Conservation (phyloP, 2,797 vertebrate species). For the Graptemys geographica region DNA sequence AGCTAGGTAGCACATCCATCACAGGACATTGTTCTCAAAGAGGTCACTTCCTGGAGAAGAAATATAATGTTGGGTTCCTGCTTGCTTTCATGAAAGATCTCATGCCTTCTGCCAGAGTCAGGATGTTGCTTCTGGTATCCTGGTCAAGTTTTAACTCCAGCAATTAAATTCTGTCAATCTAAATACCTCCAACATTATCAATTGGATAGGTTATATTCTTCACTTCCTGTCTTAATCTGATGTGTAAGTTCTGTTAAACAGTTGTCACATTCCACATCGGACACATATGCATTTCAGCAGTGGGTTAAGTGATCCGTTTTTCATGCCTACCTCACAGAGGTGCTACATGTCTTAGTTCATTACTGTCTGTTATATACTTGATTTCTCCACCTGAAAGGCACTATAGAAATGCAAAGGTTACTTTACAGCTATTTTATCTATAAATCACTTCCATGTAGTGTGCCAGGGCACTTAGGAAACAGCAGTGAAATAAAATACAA, state of each 20-base stretch:
- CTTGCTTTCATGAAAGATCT: neutral
- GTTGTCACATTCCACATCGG: neutral
- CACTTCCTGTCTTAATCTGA: neutral
- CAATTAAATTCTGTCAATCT: neutral
- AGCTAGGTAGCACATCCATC: neutral
- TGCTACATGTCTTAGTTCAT: neutral
- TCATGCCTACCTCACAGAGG: neutral
- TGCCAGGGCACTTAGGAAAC: neutral
- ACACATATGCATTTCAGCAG: neutral
- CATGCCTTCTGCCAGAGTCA: neutral
- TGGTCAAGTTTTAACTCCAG: neutral
- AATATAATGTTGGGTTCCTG: neutral
- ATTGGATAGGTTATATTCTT: neutral
- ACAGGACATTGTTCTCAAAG: neutral
- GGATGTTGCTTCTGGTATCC: neutral
- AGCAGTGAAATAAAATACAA: neutral
- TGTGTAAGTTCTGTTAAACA: neutral
- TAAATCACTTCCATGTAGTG: neutral
- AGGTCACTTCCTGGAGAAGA: neutral
- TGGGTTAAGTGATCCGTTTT: neutral
- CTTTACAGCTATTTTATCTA: neutral
- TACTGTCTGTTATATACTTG: neutral
- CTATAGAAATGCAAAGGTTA: neutral
- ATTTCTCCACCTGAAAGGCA: neutral
- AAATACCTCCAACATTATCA: neutral